Evolutionary conservation across 2,113 vertebrate genomes (phyloP).

Genomic region (Pelecanus crispus): DNA sequence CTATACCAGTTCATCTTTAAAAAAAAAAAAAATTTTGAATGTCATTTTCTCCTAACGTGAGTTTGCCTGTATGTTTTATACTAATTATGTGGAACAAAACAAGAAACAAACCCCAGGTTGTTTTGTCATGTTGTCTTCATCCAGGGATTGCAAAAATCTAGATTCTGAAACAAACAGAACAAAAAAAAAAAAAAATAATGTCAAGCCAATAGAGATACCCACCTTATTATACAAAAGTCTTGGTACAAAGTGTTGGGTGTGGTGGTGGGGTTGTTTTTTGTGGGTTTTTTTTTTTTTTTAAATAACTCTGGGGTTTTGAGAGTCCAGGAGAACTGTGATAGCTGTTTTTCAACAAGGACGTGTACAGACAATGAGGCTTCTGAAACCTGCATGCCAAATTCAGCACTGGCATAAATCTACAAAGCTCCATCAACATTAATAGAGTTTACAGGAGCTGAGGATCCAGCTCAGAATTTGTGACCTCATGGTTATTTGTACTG

Average conservation of each 20-base stretch:
- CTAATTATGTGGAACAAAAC: not conserved
- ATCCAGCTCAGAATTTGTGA: not conserved
- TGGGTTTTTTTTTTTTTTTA: not conserved
- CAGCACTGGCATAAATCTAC: not conserved
- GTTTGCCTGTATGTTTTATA: conserved; percentile 3
- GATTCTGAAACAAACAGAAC: conserved; percentile 78
- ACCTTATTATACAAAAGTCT: not conserved
- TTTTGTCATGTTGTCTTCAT: conserved; percentile 97
- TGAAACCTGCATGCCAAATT: not conserved
- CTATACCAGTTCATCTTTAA: not conserved
- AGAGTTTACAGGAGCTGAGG: not conserved
- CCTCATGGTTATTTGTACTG: too few relatives aligned
- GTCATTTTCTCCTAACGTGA: not conserved
- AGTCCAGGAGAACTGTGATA: not conserved
- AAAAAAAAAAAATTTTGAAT: not conserved
- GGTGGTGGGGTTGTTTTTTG: too few relatives aligned
- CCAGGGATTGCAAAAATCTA: conserved; percentile 89
- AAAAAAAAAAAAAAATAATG: not conserved
- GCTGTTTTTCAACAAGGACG: not conserved
- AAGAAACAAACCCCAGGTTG: conserved; percentile 88
- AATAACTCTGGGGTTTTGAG: not conserved
- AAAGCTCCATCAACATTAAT: not conserved
- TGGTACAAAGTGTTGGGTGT: not conserved
- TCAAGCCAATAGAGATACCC: not conserved
- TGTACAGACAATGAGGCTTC: not conserved